Conservation (phyloP, 2,113 vertebrate species). For the Grammomys dolichurus region DNA sequence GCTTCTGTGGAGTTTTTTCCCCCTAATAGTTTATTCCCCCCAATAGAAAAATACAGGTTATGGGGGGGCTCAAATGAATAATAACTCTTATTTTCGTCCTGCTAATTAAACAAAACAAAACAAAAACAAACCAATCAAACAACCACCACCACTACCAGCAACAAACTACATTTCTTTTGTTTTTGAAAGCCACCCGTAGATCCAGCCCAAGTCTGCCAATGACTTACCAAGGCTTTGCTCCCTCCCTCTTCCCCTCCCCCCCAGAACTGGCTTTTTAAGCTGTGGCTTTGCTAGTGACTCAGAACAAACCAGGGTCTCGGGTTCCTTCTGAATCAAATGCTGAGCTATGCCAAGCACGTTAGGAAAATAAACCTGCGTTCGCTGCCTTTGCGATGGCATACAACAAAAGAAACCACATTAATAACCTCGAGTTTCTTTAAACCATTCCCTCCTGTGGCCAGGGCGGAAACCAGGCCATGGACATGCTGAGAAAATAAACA, state of each 20-base stretch:
- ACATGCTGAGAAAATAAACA: slow-evolving; percentile 71
- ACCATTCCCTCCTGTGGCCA: slow-evolving; percentile 78
- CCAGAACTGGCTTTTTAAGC: neutral
- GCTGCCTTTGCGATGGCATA: slow-evolving; percentile 65
- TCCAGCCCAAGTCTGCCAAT: neutral
- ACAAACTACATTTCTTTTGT: neutral
- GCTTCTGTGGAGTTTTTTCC: neutral
- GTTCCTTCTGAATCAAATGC: slow-evolving; percentile 64
- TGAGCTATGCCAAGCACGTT: slow-evolving; percentile 78
- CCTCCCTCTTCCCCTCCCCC: neutral
- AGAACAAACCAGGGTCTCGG: slow-evolving; percentile 66
- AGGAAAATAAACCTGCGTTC: slow-evolving; percentile 80
- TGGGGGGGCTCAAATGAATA: neutral
- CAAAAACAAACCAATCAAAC: neutral
- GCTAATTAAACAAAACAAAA: neutral
- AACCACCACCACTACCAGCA: neutral
- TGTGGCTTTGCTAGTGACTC: slow-evolving; percentile 73
- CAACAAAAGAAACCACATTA: slow-evolving; percentile 82
- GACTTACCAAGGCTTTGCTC: slow-evolving; percentile 23
- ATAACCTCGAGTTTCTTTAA: slow-evolving; percentile 73
- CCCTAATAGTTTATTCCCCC: neutral
- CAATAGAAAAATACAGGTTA: neutral
- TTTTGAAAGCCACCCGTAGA: slow-evolving; percentile 11
- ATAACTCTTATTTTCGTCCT: neutral
- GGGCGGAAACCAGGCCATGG: slow-evolving; percentile 63